These are phyloP conservation scores for Amphipyra tragopoginis DNA, from an alignment of 2,888 invertebrate species.

Conservation along the genomic window DNA sequence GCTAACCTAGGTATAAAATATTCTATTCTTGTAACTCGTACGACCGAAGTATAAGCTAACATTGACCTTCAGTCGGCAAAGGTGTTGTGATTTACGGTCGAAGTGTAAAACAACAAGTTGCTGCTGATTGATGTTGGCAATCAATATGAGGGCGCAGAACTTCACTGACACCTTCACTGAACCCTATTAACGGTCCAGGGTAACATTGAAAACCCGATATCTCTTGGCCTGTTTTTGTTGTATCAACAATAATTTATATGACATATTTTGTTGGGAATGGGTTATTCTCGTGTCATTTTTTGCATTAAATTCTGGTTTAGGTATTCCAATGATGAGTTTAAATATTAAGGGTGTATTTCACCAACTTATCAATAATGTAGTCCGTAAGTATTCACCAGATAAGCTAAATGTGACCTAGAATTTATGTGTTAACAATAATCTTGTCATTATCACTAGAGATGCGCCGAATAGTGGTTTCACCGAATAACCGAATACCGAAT, in stretches of 20 bases:
- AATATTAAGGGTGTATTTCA: too few relatives aligned
- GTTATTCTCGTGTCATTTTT: too few relatives aligned
- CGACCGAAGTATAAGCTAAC: slow-evolving; percentile 12
- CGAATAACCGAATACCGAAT: too few relatives aligned
- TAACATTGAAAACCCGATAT: slow-evolving; percentile 20
- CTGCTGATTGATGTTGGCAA: slow-evolving; percentile 47
- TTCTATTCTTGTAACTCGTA: neutral
- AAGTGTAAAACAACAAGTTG: slow-evolving; percentile 44
- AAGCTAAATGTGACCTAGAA: too few relatives aligned
- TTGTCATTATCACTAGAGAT: too few relatives aligned
- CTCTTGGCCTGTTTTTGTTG: neutral
- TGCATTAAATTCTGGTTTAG: too few relatives aligned
- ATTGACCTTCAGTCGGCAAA: slow-evolving; percentile 27
- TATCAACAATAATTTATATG: neutral
- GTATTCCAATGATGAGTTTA: too few relatives aligned
- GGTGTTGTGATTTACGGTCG: slow-evolving; percentile 32
- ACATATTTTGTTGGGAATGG: too few relatives aligned
- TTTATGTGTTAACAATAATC: too few relatives aligned
- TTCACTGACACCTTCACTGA: slow-evolving; percentile 34
- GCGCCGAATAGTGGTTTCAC: too few relatives aligned
- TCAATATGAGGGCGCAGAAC: slow-evolving; percentile 32
- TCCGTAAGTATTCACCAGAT: too few relatives aligned
- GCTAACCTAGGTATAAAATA: neutral
- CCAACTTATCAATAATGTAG: too few relatives aligned
- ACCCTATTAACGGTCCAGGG: slow-evolving; percentile 26